Percentiles rank a stretch among this genome's conserved stretches.
phyloP scores from a whole-genome alignment of 1,140 invertebrate genomes.

The Choristoneura fumiferana region DNA sequence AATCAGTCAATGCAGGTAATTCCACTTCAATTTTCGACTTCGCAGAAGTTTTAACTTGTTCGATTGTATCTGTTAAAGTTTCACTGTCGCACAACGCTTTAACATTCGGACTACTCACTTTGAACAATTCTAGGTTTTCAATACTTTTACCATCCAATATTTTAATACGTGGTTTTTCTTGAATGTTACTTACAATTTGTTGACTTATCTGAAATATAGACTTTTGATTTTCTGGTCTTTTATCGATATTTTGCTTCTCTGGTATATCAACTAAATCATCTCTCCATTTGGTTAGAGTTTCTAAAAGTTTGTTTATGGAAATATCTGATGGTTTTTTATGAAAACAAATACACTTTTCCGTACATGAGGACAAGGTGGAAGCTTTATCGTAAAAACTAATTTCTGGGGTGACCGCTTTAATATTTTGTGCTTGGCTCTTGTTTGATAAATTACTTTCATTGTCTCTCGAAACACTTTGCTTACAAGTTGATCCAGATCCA shows the following conservation, averaged over 20 bases:
- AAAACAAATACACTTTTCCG: constrained; percentile 51
- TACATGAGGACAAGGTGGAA: constrained; percentile 23
- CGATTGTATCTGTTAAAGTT: too few species aligned
- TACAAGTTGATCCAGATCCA: neutral
- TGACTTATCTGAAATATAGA: too few species aligned
- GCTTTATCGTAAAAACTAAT: constrained; percentile 3
- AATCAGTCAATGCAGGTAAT: constrained; percentile 33
- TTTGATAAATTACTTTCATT: neutral
- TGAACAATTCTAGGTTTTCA: too few species aligned
- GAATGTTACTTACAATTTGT: neutral
- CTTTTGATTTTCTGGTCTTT: too few species aligned
- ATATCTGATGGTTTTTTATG: constrained; percentile 60
- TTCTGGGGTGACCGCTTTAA: neutral
- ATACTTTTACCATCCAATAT: too few species aligned
- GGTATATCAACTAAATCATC: constrained; percentile 25
- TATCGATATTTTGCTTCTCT: neutral
- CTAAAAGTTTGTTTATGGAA: constrained; percentile 57
- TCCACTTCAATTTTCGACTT: neutral
- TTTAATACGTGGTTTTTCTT: constrained; percentile 1
- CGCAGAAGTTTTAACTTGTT: too few species aligned
- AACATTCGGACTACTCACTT: too few species aligned
- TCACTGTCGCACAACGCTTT: too few species aligned
- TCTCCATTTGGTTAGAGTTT: constrained; percentile 49
- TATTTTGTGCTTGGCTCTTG: neutral
- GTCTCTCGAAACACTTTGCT: neutral